Base-by-base conservation (phyloP, 2,113 vertebrate genomes). In the Takifugu bimaculatus region DNA sequence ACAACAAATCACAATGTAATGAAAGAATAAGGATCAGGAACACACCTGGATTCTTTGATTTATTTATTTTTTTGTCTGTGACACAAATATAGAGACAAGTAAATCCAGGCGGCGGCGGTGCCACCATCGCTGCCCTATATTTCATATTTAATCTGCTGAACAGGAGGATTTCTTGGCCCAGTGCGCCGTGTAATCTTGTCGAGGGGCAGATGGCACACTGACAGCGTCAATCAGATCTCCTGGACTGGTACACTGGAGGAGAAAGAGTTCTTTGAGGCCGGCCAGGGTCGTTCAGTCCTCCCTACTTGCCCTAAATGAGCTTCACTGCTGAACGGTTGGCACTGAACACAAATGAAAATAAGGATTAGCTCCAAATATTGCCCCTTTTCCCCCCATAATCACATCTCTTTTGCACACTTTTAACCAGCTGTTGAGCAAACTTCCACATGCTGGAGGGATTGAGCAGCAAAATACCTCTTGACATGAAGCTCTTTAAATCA, bases 121-220 rank as follows among this genome's bases (percentile, higher is more conserved):
- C 69, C 68, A 66, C 75, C 61, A 72, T 82, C 78, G 63, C 81
- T 88, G 86, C 77, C 88, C 85, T 88, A 89, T 84, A 89, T 88
- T 87, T 87, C 82, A 89, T 84, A 86, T 84, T 85, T 88, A 88
- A 89, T 89, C 86, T 83, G 74, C 57, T 54, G 60, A 56, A 74
- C 75, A 65, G 72, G 69, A 64, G 75, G 81, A 86, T 85, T 85
- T 89, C 86, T 88, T 88, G 84, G 82, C 80, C 82, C 72, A 63
- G 57, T 73, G 71, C 72, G 47, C 61, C 75, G 63, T 72, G 80
- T 88, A 88, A 88, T 88, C 85, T 88, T 79, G 82, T 77, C 13
- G 20, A 32, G 64, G 88, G 78, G 81, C 85, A 89, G 86, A 88
- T 87, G 85, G 85, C 80, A 59, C 72, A 70, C 70, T 63, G 64